Evolutionary conservation across 2,797 vertebrate species (phyloP).

Genomic region (Brachyrhaphis roseni): DNA sequence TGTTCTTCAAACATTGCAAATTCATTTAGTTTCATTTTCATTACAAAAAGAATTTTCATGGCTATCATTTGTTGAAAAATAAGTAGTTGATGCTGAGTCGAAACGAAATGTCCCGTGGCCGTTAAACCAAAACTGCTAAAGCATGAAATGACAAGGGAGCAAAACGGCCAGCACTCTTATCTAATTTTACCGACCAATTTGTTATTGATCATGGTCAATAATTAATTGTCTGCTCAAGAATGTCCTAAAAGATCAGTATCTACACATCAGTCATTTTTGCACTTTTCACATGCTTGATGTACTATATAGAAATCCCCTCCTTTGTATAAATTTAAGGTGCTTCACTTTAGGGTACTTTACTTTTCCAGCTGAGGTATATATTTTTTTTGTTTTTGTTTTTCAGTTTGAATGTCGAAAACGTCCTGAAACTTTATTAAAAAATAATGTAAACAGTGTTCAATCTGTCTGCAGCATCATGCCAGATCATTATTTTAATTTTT

Average conservation of each 20-base stretch:
- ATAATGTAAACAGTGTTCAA: slow-evolving; percentile 57
- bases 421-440: slow-evolving; percentile 29
- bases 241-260: slow-evolving; percentile 28
- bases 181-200: background rate
- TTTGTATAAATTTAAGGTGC: slow-evolving; percentile 38
- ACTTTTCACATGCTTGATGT: slow-evolving; percentile 66
- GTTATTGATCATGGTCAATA: background rate
- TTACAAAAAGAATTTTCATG: background rate
- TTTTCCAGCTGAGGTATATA: slow-evolving; percentile 48
- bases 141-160: background rate
- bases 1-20: background rate
- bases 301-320: slow-evolving; percentile 28
- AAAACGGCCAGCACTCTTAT: background rate
- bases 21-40: background rate
- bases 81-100: background rate
- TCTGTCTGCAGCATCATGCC: slow-evolving; percentile 32
- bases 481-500: slow-evolving; percentile 8
- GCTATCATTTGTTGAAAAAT: background rate
- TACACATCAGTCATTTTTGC: slow-evolving; percentile 66
- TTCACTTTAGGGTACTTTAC: slow-evolving; percentile 51
- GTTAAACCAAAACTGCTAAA: background rate
- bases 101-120: background rate
- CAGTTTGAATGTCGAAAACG: slow-evolving; percentile 44
- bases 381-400: slow-evolving; percentile 34
- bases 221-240: slow-evolving; percentile 16